Conservation (phyloP, 2,113 vertebrate genomes). For the Epinephelus lanceolatus region DNA sequence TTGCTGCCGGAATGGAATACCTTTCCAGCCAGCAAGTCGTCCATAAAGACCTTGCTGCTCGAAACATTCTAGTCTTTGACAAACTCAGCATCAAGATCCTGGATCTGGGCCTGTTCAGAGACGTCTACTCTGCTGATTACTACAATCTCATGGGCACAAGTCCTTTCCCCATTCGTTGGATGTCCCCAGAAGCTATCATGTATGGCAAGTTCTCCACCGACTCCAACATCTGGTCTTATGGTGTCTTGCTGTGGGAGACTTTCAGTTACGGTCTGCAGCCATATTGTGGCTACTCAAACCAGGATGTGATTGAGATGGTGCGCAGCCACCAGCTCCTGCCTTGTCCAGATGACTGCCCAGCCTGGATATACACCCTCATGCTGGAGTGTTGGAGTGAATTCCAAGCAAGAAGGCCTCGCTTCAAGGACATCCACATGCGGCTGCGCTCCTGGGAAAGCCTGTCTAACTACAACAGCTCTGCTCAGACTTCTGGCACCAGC, state of each 20-base stretch:
- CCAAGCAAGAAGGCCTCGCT: constrained; percentile 92
- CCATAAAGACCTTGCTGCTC: constrained; percentile 96
- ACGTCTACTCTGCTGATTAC: constrained; percentile 97
- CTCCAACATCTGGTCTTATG: constrained; percentile 97
- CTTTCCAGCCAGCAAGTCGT: constrained; percentile 93
- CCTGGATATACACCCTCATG: constrained; percentile 96
- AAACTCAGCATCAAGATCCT: constrained; percentile 94
- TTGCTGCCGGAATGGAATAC: constrained; percentile 97
- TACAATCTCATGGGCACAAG: constrained; percentile 91
- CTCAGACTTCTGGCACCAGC: constrained; percentile 94
- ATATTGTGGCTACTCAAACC: constrained; percentile 97
- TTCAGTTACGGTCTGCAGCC: constrained; percentile 98
- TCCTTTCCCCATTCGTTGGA: constrained; percentile 95
- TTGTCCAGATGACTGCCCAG: constrained; percentile 95
- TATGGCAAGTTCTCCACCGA: constrained; percentile 95
- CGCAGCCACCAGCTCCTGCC: constrained; percentile 91
- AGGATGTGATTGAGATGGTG: constrained; percentile 98
- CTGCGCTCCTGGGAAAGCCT: constrained; percentile 95
- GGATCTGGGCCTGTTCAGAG: constrained; percentile 94
- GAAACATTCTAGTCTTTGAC: constrained; percentile 95
- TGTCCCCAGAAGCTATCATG: constrained; percentile 96
- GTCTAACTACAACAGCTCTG: constrained; percentile 93
- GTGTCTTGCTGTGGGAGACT: constrained; percentile 96
- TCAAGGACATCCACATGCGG: constrained; percentile 95
- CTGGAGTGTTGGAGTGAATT: constrained; percentile 97